These are phyloP conservation scores for Melanotaenia nigrans DNA, from an alignment of 2,797 vertebrate species.

Conservation along the genomic window DNA sequence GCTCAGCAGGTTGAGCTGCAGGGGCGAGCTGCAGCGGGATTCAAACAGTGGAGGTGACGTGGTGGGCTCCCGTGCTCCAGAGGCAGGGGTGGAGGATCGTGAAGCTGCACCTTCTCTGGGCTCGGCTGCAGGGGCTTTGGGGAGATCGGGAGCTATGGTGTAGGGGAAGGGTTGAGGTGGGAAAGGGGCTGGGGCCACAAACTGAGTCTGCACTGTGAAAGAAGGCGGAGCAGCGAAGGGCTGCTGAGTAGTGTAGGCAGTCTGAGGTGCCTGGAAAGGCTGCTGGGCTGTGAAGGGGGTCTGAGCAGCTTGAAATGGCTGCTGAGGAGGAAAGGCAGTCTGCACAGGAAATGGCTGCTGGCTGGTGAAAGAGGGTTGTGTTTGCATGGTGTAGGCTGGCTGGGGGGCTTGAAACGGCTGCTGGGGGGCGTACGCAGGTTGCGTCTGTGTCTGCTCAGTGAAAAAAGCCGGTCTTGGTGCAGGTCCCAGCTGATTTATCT, in stretches of 20 bases:
- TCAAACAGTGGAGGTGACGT: slow-evolving; percentile 87
- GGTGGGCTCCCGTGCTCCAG: slow-evolving; percentile 75
- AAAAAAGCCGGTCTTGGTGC: slow-evolving; percentile 78
- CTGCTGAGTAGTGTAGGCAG: slow-evolving; percentile 61
- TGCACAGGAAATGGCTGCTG: slow-evolving; percentile 73
- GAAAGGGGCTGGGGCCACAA: slow-evolving; percentile 73
- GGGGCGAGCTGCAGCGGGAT: slow-evolving; percentile 93
- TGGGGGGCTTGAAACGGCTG: slow-evolving; percentile 72
- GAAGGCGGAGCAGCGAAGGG: slow-evolving; percentile 69
- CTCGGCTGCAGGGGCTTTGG: slow-evolving; percentile 70
- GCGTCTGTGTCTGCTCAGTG: slow-evolving; percentile 75
- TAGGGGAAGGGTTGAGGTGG: slow-evolving; percentile 79
- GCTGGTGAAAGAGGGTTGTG: slow-evolving; percentile 59
- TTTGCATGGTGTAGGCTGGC: slow-evolving; percentile 70
- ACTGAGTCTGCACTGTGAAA: slow-evolving; percentile 79
- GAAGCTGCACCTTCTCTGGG: slow-evolving; percentile 72
- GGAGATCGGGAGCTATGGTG: slow-evolving; percentile 63
- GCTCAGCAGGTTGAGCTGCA: slow-evolving; percentile 93
- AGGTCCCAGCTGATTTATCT: slow-evolving; percentile 69
- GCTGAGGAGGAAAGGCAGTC: slow-evolving; percentile 71
- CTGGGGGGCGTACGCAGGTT: slow-evolving; percentile 68
- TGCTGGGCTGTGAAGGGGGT: slow-evolving; percentile 68
- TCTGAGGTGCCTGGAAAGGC: slow-evolving; percentile 57
- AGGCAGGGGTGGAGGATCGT: slow-evolving; percentile 80
- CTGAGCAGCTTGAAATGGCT: slow-evolving; percentile 73